Evolutionary conservation across 2,113 vertebrate species (phyloP).

Genomic region (Bubalus kerabau): DNA sequence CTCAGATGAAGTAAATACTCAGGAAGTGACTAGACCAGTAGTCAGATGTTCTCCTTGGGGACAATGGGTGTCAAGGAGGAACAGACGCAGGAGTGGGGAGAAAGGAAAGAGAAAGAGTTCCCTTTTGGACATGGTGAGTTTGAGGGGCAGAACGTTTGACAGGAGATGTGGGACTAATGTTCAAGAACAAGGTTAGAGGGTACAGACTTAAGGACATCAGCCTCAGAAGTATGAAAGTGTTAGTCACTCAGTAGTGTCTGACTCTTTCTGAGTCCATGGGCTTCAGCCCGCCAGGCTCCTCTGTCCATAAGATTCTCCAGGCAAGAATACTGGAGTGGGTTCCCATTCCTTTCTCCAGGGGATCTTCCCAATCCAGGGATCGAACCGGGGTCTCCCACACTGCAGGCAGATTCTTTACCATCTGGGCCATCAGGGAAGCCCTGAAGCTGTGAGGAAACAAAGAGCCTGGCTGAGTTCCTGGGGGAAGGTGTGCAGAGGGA

Average conservation of each 20-base stretch:
- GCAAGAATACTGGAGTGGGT: neutral
- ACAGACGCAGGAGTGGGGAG: too few relatives aligned
- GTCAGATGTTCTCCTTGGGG: neutral
- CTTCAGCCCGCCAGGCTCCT: neutral
- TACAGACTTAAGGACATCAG: neutral
- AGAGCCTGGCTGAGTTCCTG: neutral
- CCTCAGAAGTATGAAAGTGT: neutral
- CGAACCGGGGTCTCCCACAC: fast-evolving
- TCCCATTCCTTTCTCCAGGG: neutral
- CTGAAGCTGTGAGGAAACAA: neutral
- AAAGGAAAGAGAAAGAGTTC: neutral
- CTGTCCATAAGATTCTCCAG: neutral
- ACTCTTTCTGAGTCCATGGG: neutral
- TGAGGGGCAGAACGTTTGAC: neutral
- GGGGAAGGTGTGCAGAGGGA: neutral
- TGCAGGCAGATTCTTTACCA: neutral
- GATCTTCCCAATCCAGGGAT: neutral
- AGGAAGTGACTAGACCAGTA: neutral
- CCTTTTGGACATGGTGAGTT: neutral
- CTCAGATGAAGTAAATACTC: too few relatives aligned
- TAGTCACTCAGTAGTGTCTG: neutral
- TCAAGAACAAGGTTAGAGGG: neutral
- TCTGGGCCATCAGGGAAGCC: neutral
- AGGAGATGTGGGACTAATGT: neutral
- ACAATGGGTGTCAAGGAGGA: neutral